Percentiles rank a stretch among this genome's conserved stretches.
Conservation (phyloP, 2,888 invertebrate species). For the Globia sparganii region DNA sequence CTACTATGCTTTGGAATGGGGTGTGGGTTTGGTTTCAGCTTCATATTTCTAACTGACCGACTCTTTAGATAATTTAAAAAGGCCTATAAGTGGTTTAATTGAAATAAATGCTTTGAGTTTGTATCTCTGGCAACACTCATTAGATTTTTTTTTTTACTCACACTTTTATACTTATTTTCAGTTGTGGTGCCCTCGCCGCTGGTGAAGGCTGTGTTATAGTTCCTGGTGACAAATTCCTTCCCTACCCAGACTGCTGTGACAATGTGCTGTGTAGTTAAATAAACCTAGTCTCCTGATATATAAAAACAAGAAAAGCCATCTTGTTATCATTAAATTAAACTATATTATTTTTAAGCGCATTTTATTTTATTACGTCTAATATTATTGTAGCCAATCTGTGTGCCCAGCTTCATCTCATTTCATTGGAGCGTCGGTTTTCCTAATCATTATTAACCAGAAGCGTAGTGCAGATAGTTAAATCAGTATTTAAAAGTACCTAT, state of each 20-base stretch:
- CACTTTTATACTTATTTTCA: neutral
- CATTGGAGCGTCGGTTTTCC: neutral
- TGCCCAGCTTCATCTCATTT: neutral
- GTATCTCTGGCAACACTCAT: too few species aligned
- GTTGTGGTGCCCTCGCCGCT: neutral
- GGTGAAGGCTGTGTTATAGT: neutral
- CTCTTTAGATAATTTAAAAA: too few species aligned
- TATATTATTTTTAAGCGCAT: neutral
- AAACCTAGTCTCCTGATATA: neutral
- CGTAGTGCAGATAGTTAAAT: neutral
- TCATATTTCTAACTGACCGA: too few species aligned
- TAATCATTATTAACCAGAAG: neutral
- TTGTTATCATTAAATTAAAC: neutral
- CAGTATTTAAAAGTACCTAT: too few species aligned
- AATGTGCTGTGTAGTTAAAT: neutral
- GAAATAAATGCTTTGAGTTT: too few species aligned
- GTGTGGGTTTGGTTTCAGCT: neutral
- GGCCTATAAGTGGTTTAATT: too few species aligned
- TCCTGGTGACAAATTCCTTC: constrained; percentile 2
- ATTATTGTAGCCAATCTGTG: neutral
- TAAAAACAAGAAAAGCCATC: neutral
- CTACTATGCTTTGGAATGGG: too few species aligned
- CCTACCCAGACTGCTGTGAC: constrained; percentile 5
- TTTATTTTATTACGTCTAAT: neutral
- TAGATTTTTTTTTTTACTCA: neutral